These are phyloP conservation scores for Sebastes nivosus DNA, from an alignment of 2,797 vertebrate genomes.

Conservation along the genomic window DNA sequence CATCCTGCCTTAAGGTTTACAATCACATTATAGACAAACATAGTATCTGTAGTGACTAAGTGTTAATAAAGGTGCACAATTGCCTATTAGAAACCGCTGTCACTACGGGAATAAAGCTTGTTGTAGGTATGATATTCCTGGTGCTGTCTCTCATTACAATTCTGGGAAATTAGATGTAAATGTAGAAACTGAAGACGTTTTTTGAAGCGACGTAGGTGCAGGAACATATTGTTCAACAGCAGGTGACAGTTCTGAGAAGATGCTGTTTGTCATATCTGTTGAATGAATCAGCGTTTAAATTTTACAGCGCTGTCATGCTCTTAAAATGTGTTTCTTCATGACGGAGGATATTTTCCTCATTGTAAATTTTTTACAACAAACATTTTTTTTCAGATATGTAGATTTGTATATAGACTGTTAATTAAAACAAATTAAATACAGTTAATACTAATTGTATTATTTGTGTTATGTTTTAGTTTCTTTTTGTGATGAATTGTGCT, in stretches of 20 bases:
- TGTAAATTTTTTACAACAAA: background rate
- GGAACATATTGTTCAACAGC: background rate
- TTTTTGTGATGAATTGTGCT: background rate
- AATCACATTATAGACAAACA: background rate
- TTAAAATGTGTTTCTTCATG: background rate
- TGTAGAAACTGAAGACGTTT: background rate
- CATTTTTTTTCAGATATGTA: background rate
- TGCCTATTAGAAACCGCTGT: background rate
- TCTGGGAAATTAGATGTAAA: background rate
- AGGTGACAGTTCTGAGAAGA: background rate
- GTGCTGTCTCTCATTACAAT: background rate
- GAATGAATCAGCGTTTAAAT: background rate
- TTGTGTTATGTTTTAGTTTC: background rate
- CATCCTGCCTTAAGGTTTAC: constrained; percentile 52
- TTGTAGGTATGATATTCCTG: background rate
- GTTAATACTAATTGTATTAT: background rate
- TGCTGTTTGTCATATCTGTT: background rate
- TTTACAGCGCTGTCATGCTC: background rate
- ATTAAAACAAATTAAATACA: background rate
- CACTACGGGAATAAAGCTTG: background rate
- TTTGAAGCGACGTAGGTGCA: background rate
- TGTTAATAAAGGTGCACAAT: background rate
- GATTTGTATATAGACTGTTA: constrained; percentile 15
- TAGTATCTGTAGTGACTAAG: background rate
- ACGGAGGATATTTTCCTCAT: background rate